Percentiles rank a stretch among this genome's conserved stretches.
phyloP scores from a whole-genome alignment of 1,140 invertebrate genomes.

The Drosophila ficusphila region DNA sequence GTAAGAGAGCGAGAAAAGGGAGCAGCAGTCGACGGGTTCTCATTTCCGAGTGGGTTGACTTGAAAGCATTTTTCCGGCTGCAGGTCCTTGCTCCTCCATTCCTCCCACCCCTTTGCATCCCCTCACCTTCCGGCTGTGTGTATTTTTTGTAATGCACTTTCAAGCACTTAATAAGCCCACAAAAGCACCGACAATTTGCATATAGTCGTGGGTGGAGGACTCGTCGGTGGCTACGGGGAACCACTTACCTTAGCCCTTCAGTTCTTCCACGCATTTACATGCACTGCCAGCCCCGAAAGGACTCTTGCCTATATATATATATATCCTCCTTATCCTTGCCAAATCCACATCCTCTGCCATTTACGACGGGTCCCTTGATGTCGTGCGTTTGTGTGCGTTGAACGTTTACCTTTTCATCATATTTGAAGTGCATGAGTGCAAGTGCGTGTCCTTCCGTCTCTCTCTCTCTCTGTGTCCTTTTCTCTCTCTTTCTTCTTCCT shows the following conservation, averaged over 20 bases:
- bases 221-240: not conserved
- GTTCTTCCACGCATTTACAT: slow-evolving; percentile 69
- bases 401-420: slow-evolving; percentile 54
- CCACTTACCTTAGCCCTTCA: slow-evolving; percentile 74
- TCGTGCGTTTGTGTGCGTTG: not conserved
- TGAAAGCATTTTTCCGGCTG: slow-evolving; percentile 46
- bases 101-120: not conserved
- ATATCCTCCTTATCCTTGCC: slow-evolving; percentile 23
- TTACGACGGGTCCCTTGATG: slow-evolving; percentile 30
- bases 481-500: not conserved
- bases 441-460: slow-evolving; percentile 23
- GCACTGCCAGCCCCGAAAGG: slow-evolving; percentile 10
- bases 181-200: slow-evolving; percentile 74
- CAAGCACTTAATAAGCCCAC: slow-evolving; percentile 76
- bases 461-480: not conserved
- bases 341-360: slow-evolving; percentile 23
- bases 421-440: slow-evolving; percentile 39
- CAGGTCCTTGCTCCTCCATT: slow-evolving; percentile 27
- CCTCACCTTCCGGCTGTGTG: slow-evolving; percentile 2
- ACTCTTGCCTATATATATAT: slow-evolving; percentile 10
- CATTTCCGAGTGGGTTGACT: slow-evolving; percentile 55
- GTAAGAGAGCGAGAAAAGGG: slow-evolving; percentile 3
- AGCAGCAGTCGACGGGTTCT: slow-evolving; percentile 26
- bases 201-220: slow-evolving; percentile 12
- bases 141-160: slow-evolving; percentile 67